A percentile compares a stretch with the other conserved stretches of the same genome.
Conservation (phyloP, 2,113 vertebrate species). For the Eulemur macaco region DNA sequence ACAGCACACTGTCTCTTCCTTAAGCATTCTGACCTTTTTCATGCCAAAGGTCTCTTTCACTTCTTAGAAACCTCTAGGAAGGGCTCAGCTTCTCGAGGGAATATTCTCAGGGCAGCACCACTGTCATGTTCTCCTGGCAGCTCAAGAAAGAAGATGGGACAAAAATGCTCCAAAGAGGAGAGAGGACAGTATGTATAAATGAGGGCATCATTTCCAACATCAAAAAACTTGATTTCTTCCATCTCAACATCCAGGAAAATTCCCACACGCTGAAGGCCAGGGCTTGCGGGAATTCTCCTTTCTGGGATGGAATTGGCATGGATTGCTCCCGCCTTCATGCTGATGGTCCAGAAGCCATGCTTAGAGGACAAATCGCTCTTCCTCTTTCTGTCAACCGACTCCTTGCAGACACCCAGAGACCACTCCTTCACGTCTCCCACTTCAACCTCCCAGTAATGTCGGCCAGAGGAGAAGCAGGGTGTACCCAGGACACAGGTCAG, state of each 20-base stretch:
- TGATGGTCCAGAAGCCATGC: not conserved
- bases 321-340: not conserved
- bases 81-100: not conserved
- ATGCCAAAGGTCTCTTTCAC: not conserved
- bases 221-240: slow-evolving; percentile 39
- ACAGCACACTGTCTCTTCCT: not conserved
- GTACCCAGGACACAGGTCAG: not conserved
- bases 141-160: not conserved
- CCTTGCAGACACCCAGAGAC: not conserved
- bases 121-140: not conserved
- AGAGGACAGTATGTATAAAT: not conserved
- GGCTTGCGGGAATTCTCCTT: not conserved
- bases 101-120: not conserved
- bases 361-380: not conserved
- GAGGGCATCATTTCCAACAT: not conserved
- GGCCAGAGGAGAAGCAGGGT: not conserved
- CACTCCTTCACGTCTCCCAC: not conserved
- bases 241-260: slow-evolving; percentile 26
- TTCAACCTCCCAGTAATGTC: slow-evolving; percentile 23
- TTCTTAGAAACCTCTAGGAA: not conserved
- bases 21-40: not conserved
- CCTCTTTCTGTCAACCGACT: not conserved
- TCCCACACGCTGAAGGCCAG: not conserved
- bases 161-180: not conserved
- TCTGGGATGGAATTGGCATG: not conserved